A percentile compares a stretch with the other conserved stretches of the same genome.
Conservation (phyloP, 2,888 invertebrate genomes). For the Platycheirus albimanus region DNA sequence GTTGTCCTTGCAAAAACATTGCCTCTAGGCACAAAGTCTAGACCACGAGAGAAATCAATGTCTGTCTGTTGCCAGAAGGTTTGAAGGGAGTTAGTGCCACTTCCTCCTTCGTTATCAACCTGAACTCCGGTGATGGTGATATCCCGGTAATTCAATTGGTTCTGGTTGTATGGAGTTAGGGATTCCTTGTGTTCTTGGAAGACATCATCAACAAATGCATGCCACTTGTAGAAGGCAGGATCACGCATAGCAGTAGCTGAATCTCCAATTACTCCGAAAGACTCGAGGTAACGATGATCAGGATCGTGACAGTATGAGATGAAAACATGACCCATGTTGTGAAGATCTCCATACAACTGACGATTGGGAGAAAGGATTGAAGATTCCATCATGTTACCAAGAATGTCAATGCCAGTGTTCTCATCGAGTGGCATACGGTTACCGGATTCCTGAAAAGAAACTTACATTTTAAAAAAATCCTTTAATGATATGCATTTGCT, state of each 20-base stretch:
- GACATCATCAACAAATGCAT: slow-evolving; percentile 89
- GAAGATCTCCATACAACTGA: slow-evolving; percentile 89
- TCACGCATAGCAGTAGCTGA: slow-evolving; percentile 93
- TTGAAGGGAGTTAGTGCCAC: slow-evolving; percentile 11
- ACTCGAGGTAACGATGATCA: slow-evolving; percentile 87
- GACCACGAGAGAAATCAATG: slow-evolving; percentile 88
- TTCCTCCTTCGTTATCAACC: slow-evolving; percentile 6
- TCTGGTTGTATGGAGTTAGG: slow-evolving; percentile 84
- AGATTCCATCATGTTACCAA: slow-evolving; percentile 91
- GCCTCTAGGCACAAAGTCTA: slow-evolving; percentile 90
- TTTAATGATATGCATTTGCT: too few species aligned
- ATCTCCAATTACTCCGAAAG: slow-evolving; percentile 90
- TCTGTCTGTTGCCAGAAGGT: slow-evolving; percentile 93
- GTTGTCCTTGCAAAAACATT: slow-evolving; percentile 88
- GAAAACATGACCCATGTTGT: slow-evolving; percentile 92
- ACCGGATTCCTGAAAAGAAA: slow-evolving; percentile 76
- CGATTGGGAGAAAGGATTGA: slow-evolving; percentile 87
- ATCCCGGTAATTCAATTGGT: slow-evolving; percentile 81
- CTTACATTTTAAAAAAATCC: slow-evolving; percentile 81
- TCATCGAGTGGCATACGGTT: slow-evolving; percentile 78
- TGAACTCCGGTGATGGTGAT: not conserved
- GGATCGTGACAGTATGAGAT: slow-evolving; percentile 89
- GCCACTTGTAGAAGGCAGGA: slow-evolving; percentile 94
- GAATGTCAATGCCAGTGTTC: slow-evolving; percentile 88
- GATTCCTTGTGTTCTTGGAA: slow-evolving; percentile 89